phyloP scores from a whole-genome alignment of 2,113 vertebrate species.

The Seriola rivoliana region DNA sequence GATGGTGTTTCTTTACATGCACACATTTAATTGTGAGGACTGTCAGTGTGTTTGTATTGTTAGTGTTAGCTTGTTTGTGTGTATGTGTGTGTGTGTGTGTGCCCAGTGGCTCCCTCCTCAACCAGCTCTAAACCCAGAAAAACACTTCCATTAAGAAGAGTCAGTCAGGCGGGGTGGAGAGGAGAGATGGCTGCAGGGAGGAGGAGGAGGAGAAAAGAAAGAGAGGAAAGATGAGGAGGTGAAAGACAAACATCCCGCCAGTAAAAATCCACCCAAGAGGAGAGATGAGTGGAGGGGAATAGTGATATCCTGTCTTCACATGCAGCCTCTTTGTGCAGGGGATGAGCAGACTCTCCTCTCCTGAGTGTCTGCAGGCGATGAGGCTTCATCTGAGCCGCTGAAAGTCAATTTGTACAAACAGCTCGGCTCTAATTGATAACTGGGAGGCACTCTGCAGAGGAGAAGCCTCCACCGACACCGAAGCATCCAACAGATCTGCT shows the following conservation, averaged over 20 bases:
- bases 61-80: neutral
- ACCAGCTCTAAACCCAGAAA: neutral
- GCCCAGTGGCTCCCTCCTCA: neutral
- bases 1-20: no score
- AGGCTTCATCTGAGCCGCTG: neutral
- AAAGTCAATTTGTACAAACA: neutral
- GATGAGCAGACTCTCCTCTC: neutral
- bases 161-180: conserved; percentile 15
- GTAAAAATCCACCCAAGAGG: neutral
- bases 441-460: neutral
- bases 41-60: no score
- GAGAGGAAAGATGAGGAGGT: neutral
- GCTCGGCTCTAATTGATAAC: neutral
- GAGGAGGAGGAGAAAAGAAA: neutral
- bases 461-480: neutral
- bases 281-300: neutral
- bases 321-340: neutral
- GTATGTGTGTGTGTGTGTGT: neutral
- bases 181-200: conserved; percentile 17
- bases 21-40: no score
- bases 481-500: neutral
- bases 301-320: neutral
- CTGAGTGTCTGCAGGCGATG: neutral
- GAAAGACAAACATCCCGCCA: conserved; percentile 31
- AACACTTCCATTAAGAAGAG: conserved; percentile 28